Conservation (phyloP, 2,888 invertebrate species). For the Oligia strigilis region DNA sequence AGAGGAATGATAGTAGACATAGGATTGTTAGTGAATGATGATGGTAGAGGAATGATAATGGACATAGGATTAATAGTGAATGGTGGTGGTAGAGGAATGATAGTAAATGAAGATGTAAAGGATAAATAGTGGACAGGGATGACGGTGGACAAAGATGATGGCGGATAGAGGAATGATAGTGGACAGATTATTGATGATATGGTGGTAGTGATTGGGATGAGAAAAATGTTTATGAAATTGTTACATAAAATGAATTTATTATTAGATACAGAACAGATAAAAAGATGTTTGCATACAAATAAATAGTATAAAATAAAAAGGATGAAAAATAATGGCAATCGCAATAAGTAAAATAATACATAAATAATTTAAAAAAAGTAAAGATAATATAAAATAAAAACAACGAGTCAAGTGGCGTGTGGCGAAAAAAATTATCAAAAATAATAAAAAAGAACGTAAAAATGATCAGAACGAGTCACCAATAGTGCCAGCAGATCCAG, state of each 20-base stretch:
- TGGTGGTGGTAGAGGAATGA: neutral
- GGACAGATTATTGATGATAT: neutral
- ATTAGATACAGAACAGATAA: constrained; percentile 20
- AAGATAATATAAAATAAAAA: constrained; percentile 26
- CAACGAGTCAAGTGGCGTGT: constrained; percentile 84
- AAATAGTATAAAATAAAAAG: constrained; percentile 12
- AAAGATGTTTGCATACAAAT: neutral
- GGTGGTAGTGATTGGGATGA: neutral
- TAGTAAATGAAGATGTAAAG: too few relatives aligned
- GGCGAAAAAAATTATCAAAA: constrained; percentile 69
- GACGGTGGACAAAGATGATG: too few relatives aligned
- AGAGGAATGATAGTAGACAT: neutral
- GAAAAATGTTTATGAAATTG: constrained; percentile 13
- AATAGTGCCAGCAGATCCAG: constrained; percentile 89
- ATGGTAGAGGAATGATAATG: neutral
- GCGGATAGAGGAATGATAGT: neutral
- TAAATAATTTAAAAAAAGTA: constrained; percentile 14
- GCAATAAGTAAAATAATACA: constrained; percentile 20
- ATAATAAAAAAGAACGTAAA: constrained; percentile 72
- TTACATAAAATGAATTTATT: constrained; percentile 18
- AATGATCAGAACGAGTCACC: constrained; percentile 76
- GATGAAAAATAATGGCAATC: neutral
- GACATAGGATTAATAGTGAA: neutral
- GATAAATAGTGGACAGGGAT: too few relatives aligned
- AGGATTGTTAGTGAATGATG: too few relatives aligned